These are phyloP conservation scores for Caretta caretta DNA, from an alignment of 2,113 vertebrate species.

Conservation along the genomic window DNA sequence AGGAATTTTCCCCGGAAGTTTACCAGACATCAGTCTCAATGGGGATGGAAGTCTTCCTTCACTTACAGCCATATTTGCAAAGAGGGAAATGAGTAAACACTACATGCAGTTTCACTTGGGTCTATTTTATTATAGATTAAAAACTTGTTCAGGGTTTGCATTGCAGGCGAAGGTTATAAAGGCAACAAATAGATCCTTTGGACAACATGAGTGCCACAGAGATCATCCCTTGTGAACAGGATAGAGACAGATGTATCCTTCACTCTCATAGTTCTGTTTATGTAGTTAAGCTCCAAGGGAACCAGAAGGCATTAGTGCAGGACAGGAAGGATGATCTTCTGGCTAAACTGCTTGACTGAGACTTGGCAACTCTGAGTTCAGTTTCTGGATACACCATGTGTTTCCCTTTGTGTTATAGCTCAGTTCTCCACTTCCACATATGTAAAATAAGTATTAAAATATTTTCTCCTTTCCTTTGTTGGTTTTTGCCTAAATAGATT, in stretches of 20 bases:
- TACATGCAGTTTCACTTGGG: background rate
- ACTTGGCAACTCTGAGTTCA: background rate
- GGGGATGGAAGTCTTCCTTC: slow-evolving; percentile 48
- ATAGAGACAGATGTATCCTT: background rate
- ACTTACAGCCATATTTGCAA: slow-evolving; percentile 61
- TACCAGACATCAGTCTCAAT: slow-evolving; percentile 72
- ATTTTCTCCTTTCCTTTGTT: background rate
- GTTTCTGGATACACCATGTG: background rate
- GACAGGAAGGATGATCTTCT: background rate
- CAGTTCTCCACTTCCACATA: background rate
- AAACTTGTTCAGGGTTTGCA: background rate
- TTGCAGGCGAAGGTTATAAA: background rate
- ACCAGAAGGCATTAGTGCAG: background rate
- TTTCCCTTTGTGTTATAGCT: background rate
- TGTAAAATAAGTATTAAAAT: background rate
- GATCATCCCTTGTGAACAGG: background rate
- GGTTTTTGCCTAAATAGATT: background rate
- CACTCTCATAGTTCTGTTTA: background rate
- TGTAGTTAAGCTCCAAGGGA: background rate
- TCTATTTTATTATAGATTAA: slow-evolving; percentile 15
- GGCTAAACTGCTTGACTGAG: background rate
- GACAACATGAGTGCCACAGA: accelerated
- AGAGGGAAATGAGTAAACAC: slow-evolving; percentile 20
- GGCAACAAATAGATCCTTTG: accelerated
- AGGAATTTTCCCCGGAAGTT: slow-evolving; percentile 75